Percentiles rank a stretch among this genome's conserved stretches.
These are phyloP conservation scores for Neotoxoptera formosana DNA, from an alignment of 1,140 invertebrate species.

Conservation along the genomic window DNA sequence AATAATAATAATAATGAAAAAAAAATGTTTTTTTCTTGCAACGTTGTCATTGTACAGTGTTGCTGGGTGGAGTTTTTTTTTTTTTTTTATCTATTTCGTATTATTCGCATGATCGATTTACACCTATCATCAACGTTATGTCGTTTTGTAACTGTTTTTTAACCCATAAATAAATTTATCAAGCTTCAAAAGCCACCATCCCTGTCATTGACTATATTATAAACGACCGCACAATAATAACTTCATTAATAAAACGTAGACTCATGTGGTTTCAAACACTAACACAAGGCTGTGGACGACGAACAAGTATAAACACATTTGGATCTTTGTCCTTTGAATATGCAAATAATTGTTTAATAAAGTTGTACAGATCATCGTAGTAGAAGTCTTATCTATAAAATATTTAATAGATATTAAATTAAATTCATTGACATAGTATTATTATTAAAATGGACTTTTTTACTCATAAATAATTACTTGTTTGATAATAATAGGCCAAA, in stretches of 20 bases:
- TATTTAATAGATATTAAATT: not conserved
- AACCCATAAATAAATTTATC: not conserved
- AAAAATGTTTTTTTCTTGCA: not conserved
- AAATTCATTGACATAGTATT: not conserved
- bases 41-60: not conserved
- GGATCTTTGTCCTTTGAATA: not conserved
- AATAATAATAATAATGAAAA: too few relatives aligned
- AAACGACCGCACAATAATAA: not conserved
- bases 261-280: not conserved
- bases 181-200: not conserved
- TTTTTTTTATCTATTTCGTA: not conserved
- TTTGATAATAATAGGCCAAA: too few relatives aligned
- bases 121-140: not conserved
- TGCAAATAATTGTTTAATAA: not conserved
- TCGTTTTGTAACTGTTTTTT: not conserved
- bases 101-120: constrained; percentile 11
- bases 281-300: not conserved
- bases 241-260: not conserved
- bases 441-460: not conserved
- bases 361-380: not conserved
- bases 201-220: not conserved
- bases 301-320: too few relatives aligned
- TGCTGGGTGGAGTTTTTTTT: not conserved
- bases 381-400: not conserved
- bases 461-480: too few relatives aligned